These are phyloP conservation scores for Hydropsyche betteni DNA, from an alignment of 2,888 invertebrate species.

Conservation along the genomic window DNA sequence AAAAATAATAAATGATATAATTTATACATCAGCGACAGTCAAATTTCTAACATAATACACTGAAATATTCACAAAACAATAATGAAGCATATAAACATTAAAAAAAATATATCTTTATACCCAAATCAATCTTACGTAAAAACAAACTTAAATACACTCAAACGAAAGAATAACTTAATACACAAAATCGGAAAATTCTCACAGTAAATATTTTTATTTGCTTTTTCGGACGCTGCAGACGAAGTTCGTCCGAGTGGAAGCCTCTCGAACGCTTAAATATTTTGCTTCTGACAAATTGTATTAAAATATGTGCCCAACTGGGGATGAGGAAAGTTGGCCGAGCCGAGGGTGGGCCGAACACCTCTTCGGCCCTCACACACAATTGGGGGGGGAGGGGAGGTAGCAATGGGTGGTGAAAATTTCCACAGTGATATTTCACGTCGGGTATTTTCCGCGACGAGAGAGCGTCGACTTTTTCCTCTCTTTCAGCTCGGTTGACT, in stretches of 20 bases:
- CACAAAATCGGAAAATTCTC: background rate
- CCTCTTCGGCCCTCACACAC: too few relatives aligned
- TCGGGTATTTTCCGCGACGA: constrained; percentile 20
- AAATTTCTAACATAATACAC: too few relatives aligned
- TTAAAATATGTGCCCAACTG: constrained; percentile 17
- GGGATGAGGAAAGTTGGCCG: background rate
- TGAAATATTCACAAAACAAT: too few relatives aligned
- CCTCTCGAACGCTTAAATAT: constrained; percentile 27
- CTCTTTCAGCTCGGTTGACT: constrained; percentile 22
- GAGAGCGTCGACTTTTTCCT: constrained; percentile 24
- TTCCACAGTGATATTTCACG: constrained; percentile 30
- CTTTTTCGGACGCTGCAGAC: constrained; percentile 4
- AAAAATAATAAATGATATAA: too few relatives aligned
- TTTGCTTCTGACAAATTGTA: constrained; percentile 27
- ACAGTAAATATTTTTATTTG: constrained; percentile 25
- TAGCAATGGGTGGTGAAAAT: background rate
- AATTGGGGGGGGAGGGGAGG: background rate
- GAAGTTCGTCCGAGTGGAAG: constrained; percentile 2
- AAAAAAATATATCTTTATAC: too few relatives aligned
- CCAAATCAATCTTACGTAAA: too few relatives aligned
- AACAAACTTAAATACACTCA: too few relatives aligned
- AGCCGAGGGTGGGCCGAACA: background rate
- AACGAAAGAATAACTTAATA: too few relatives aligned
- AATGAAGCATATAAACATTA: too few relatives aligned
- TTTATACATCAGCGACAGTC: too few relatives aligned